Conservation (phyloP, 2,888 invertebrate species). For the Odontomyia ornata region DNA sequence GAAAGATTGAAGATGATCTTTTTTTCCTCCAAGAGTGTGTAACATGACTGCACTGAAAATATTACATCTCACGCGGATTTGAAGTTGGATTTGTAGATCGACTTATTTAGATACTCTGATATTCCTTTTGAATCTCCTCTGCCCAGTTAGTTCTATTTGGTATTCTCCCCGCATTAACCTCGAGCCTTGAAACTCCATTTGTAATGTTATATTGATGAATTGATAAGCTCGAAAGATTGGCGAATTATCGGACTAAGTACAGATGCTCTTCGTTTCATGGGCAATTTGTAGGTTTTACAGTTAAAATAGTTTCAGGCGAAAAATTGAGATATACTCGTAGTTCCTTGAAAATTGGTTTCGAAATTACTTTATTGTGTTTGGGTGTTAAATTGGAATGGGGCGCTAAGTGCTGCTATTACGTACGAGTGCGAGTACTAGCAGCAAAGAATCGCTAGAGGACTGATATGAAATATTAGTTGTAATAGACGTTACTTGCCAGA, state of each 20-base stretch:
- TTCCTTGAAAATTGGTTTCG: slow-evolving; percentile 3
- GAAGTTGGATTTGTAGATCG: background rate
- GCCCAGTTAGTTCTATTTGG: background rate
- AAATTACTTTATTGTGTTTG: slow-evolving; percentile 38
- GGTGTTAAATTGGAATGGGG: slow-evolving; percentile 33
- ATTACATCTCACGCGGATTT: slow-evolving; percentile 15
- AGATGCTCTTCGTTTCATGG: background rate
- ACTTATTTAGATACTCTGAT: background rate
- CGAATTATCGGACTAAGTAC: background rate
- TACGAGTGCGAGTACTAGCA: background rate
- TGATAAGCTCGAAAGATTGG: background rate
- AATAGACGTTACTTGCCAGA: background rate
- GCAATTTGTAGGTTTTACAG: slow-evolving; percentile 19
- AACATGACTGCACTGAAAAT: slow-evolving; percentile 21
- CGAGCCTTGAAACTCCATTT: background rate
- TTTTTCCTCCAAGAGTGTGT: background rate
- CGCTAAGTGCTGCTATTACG: slow-evolving; percentile 22
- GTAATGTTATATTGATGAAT: slow-evolving; percentile 6
- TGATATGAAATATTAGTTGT: slow-evolving; percentile 9
- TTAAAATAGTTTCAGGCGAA: slow-evolving; percentile 34
- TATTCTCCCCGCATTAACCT: background rate
- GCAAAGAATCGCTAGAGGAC: background rate
- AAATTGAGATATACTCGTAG: slow-evolving; percentile 14
- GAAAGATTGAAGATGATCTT: slow-evolving; percentile 23
- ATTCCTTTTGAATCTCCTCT: background rate